Evolutionary conservation across 2,113 vertebrate species (phyloP).

Genomic region (Scolopax mira): DNA sequence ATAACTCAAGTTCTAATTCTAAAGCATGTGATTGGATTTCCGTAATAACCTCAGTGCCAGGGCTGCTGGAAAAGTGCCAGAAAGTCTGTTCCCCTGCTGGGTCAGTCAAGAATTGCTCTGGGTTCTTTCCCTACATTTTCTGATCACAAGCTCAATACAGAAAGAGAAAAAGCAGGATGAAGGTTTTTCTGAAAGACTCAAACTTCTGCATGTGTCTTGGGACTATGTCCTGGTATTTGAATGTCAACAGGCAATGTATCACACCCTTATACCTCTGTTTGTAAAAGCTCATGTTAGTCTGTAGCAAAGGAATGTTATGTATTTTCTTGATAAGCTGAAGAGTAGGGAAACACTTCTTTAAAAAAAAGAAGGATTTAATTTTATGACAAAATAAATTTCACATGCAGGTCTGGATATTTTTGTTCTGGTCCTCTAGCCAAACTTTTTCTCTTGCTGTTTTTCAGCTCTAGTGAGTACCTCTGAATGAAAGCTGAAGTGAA

Average conservation of each 20-base stretch:
- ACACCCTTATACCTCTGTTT: background rate
- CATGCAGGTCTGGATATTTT: background rate
- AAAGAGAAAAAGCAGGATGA: background rate
- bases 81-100: background rate
- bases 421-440: background rate
- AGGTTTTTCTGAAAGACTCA: background rate
- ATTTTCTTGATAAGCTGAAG: background rate
- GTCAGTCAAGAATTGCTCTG: background rate
- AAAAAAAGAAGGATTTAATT: background rate
- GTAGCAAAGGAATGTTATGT: background rate
- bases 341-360: background rate
- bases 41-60: background rate
- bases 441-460: background rate
- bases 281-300: background rate
- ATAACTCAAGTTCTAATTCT: conserved; percentile 12
- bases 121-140: background rate
- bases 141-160: background rate
- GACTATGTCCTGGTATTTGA: background rate
- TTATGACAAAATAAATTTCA: background rate
- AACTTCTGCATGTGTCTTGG: background rate
- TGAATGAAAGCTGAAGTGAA: background rate
- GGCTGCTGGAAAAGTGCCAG: background rate
- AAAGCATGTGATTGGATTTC: conserved; percentile 9
- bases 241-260: background rate
- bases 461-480: background rate